Evolutionary conservation across 1,140 invertebrate genomes (phyloP).

Genomic region (Pararge aegeria): DNA sequence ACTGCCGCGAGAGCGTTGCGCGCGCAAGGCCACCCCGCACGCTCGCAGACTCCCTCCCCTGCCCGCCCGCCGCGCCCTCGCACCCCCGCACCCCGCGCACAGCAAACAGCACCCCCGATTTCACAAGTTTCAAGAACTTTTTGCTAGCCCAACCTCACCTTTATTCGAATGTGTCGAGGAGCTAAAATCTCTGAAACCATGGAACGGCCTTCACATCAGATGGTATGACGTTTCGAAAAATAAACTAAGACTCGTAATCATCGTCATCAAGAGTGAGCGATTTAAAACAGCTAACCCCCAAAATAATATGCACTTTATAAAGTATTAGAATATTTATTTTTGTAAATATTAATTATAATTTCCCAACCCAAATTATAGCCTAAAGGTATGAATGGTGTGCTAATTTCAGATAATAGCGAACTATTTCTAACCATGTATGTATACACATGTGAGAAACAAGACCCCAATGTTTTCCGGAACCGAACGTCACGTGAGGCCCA

Average conservation of each 20-base stretch:
- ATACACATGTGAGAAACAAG: too few species aligned
- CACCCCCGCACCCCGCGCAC: conserved; percentile 28
- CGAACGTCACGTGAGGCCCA: conserved; percentile 22
- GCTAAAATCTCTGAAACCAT: not conserved
- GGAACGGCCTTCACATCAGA: not conserved
- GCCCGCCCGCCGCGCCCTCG: conserved; percentile 29
- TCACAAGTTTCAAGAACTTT: conserved; percentile 31
- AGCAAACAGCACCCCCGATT: conserved; percentile 33
- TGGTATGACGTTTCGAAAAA: not conserved
- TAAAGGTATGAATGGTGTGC: too few species aligned
- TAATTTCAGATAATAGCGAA: too few species aligned
- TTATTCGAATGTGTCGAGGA: not conserved
- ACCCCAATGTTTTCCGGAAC: too few species aligned
- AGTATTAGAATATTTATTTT: too few species aligned
- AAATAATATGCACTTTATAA: too few species aligned
- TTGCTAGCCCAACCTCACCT: conserved; percentile 1
- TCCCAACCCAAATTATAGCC: too few species aligned
- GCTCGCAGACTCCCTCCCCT: conserved; percentile 28
- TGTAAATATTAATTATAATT: too few species aligned
- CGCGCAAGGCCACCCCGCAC: conserved; percentile 48
- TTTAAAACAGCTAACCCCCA: too few species aligned
- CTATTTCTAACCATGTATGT: too few species aligned
- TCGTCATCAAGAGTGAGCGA: not conserved
- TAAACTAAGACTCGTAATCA: not conserved
- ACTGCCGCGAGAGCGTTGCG: conserved; percentile 70